Percentiles rank a stretch among this genome's conserved stretches.
These are phyloP conservation scores for Onychomys leucogaster DNA, from an alignment of 2,797 vertebrate species.

Conservation along the genomic window DNA sequence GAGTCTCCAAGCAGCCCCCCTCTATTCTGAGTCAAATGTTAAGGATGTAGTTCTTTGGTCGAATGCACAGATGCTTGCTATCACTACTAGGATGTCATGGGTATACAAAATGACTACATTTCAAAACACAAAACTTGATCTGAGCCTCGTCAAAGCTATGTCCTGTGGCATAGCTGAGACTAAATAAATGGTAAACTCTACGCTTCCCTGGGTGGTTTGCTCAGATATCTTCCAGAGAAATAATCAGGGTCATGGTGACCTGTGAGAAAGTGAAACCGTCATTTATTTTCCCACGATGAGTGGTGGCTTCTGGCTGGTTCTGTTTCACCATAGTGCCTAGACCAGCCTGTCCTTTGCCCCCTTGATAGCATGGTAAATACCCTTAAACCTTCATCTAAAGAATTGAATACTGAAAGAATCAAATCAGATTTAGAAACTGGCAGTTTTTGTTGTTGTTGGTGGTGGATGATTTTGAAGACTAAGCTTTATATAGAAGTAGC, in stretches of 20 bases:
- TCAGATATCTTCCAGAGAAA: background rate
- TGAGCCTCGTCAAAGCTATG: background rate
- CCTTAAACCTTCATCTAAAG: background rate
- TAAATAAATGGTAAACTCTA: background rate
- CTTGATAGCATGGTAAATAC: background rate
- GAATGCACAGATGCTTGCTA: background rate
- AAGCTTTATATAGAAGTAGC: background rate
- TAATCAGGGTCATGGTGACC: background rate
- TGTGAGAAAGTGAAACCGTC: background rate
- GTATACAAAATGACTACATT: background rate
- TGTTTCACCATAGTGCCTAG: background rate
- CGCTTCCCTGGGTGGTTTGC: background rate
- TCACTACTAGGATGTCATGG: background rate
- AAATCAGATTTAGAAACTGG: background rate
- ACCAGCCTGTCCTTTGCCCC: background rate
- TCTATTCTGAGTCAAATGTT: background rate
- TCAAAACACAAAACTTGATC: background rate
- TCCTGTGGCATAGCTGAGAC: background rate
- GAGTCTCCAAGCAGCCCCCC: background rate
- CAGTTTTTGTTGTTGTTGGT: background rate
- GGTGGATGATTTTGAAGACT: background rate
- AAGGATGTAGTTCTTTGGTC: background rate
- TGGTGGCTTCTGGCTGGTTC: background rate
- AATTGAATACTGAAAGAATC: background rate
- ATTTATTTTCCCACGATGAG: background rate